Base-by-base conservation (phyloP, 2,888 invertebrate genomes). In the Synanthedon tipuliformis region DNA sequence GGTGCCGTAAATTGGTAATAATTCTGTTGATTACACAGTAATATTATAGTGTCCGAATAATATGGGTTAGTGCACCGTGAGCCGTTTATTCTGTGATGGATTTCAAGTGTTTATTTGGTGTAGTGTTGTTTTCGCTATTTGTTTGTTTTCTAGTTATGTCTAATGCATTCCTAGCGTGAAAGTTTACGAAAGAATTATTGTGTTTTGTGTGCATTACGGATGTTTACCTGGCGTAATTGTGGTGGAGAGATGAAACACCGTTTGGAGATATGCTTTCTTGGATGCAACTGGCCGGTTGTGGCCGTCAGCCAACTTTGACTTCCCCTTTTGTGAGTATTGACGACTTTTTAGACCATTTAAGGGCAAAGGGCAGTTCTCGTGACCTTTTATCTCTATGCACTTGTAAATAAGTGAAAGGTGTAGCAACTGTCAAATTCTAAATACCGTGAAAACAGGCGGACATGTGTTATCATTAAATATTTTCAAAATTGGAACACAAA, bases 1-100 rank as follows among this genome's bases (percentile, higher is more conserved):
- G 76, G 76, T 75, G 73, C 75, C 70, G 76, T 81, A 85, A 85
- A 87, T 87, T 86, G 85, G 75, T 82, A 80, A 82, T 85, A 85
- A 85, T 84, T 84, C 75, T 71, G 73, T 84, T 83, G 75, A 84
- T 85, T 87, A 83, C 78, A 78, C 79, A 74, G 83, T 81, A 77
- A 77, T 81, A 34, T 34, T 23, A 78, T 71, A 71, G 74, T 73
- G 76, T 68, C 76, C 78, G 81, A 83, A 84, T 83, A 85, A 84
- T 83, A 85, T 85, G 85, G 86, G 85, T 85, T 85, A 86, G 81
- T 76, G 78, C 61, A 62, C 60, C 57, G 71, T 69, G 75, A 73
- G 71, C 67, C 68, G 71, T 71, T 69, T 72, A 72, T 68, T 68
- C 69, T 69, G 76, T 77, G 73, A 12, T n/a, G 23, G 18, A 27